phyloP scores from a whole-genome alignment of 2,888 invertebrate genomes.

The Drosophila bunnanda region DNA sequence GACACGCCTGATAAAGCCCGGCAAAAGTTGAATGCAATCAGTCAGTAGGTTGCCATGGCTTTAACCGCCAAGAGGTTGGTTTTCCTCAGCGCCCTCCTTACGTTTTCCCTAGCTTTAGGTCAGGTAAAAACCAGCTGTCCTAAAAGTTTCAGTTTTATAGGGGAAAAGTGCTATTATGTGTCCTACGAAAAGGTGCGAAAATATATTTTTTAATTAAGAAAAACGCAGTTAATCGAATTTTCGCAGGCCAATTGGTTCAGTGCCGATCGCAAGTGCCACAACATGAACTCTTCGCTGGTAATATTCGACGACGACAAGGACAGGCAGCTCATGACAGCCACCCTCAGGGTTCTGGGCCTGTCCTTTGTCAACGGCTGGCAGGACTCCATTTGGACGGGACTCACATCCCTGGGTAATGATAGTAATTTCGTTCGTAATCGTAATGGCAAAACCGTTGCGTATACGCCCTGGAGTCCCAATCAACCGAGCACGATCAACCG shows the following conservation, averaged over 20 bases:
- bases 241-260: conserved; percentile 24
- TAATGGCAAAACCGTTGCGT: conserved; percentile 11
- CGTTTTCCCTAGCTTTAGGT: neutral
- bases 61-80: neutral
- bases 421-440: conserved; percentile 6
- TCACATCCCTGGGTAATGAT: conserved; percentile 20
- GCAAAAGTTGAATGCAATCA: neutral
- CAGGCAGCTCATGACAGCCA: conserved; percentile 16
- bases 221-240: neutral
- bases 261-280: conserved; percentile 29
- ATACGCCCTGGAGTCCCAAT: conserved; percentile 29
- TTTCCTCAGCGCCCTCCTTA: neutral
- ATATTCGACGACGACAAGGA: conserved; percentile 19
- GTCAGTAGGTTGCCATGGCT: conserved; percentile 7
- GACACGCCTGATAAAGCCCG: neutral
- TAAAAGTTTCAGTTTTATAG: conserved; percentile 14
- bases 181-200: conserved; percentile 5
- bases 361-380: conserved; percentile 12
- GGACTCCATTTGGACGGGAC: conserved; percentile 33
- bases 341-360: conserved; percentile 10
- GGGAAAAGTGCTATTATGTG: conserved; percentile 37
- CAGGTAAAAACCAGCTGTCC: conserved; percentile 21
- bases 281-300: conserved; percentile 17
- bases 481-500: conserved; percentile 7
- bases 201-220: neutral